Evolutionary conservation across 2,888 invertebrate species (phyloP).

Genomic region (Sphaerophoria rueppellii): DNA sequence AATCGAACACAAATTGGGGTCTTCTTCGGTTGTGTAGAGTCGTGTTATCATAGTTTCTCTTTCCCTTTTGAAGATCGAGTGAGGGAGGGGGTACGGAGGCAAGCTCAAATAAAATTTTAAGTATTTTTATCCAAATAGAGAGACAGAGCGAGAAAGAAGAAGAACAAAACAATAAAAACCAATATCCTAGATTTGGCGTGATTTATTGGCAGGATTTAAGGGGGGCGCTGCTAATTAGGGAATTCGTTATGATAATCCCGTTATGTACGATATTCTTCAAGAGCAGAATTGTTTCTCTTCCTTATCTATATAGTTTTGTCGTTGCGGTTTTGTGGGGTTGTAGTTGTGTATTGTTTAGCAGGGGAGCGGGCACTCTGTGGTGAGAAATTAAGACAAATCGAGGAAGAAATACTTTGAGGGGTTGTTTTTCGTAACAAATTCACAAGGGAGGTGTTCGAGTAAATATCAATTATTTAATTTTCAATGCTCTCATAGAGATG

Average conservation of each 20-base stretch:
- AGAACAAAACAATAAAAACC: conserved; percentile 17
- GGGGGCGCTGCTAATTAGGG: conserved; percentile 49
- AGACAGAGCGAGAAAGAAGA: background rate
- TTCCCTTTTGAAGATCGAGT: background rate
- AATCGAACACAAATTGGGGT: conserved; percentile 81
- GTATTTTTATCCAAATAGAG: background rate
- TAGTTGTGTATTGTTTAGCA: background rate
- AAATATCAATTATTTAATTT: conserved; percentile 51
- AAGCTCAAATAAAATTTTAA: conserved; percentile 10
- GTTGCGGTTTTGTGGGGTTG: background rate
- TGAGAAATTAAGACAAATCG: conserved; percentile 28
- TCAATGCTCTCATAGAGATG: conserved; percentile 57
- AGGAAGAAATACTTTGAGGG: conserved; percentile 10
- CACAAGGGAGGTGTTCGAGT: conserved; percentile 18
- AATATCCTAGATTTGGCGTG: conserved; percentile 55
- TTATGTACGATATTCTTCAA: conserved; percentile 11
- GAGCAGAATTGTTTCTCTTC: conserved; percentile 21
- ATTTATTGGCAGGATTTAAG: conserved; percentile 32
- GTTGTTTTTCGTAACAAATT: conserved; percentile 33
- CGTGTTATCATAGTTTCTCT: conserved; percentile 80
- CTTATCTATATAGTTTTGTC: background rate
- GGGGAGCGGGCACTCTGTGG: background rate
- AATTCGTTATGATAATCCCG: conserved; percentile 56
- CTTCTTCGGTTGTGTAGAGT: conserved; percentile 81
- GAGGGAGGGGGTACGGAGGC: background rate